These are phyloP conservation scores for Paramacrobiotus metropolitanus DNA, from an alignment of 1,140 invertebrate species.

Conservation along the genomic window DNA sequence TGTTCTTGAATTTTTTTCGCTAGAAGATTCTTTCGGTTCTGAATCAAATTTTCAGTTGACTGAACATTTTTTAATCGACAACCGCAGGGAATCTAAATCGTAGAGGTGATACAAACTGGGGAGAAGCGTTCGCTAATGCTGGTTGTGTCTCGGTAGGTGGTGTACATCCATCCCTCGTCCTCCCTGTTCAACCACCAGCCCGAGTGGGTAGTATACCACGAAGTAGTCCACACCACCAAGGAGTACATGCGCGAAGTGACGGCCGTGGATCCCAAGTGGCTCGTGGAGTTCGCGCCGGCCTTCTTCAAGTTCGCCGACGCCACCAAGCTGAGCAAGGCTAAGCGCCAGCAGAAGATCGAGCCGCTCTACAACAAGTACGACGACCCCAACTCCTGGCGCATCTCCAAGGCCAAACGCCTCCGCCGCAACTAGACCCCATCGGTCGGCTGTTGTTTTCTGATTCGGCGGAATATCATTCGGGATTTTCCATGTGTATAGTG, in stretches of 20 bases:
- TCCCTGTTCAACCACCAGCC: slow-evolving; percentile 92
- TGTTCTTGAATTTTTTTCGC: too few relatives aligned
- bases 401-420: slow-evolving; percentile 60
- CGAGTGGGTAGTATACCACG: slow-evolving; percentile 98
- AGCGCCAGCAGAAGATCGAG: slow-evolving; percentile 94
- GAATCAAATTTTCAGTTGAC: too few relatives aligned
- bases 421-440: slow-evolving; percentile 75
- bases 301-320: slow-evolving; percentile 99
- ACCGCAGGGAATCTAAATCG: too few relatives aligned
- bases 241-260: slow-evolving; percentile 99
- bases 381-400: slow-evolving; percentile 95
- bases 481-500: too few relatives aligned
- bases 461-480: too few relatives aligned
- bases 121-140: too few relatives aligned
- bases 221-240: slow-evolving; percentile 93
- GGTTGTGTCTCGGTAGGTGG: too few relatives aligned
- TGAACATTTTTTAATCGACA: too few relatives aligned
- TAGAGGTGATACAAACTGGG: too few relatives aligned
- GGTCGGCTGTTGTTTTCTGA: too few relatives aligned
- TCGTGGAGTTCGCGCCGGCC: slow-evolving; percentile 94
- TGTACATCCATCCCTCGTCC: slow-evolving; percentile 96
- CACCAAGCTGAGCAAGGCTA: slow-evolving; percentile 93
- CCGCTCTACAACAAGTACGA: slow-evolving; percentile 98
- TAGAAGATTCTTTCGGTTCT: too few relatives aligned
- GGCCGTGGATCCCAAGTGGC: slow-evolving; percentile 95